Conservation (phyloP, 2,888 invertebrate species). For the Furcula furcula region DNA sequence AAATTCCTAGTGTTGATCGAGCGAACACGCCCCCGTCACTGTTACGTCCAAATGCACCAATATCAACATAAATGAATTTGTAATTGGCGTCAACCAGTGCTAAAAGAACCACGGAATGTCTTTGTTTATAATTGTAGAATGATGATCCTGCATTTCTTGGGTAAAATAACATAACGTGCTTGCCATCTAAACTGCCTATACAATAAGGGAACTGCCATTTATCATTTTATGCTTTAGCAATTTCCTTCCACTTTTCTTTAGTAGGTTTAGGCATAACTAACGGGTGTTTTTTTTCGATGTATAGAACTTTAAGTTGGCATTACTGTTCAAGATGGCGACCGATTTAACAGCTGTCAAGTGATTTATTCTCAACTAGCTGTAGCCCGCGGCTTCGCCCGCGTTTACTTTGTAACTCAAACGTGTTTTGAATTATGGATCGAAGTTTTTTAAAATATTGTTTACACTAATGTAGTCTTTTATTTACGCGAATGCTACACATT, state of each 20-base stretch:
- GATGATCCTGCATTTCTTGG: constrained; percentile 21
- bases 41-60: constrained; percentile 23
- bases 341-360: too few species aligned
- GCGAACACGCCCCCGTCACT: constrained; percentile 28
- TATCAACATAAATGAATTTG: constrained; percentile 24
- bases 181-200: constrained; percentile 15
- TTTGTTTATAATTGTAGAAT: constrained; percentile 24
- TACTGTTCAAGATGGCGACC: too few species aligned
- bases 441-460: too few species aligned
- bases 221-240: constrained; percentile 12
- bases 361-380: too few species aligned
- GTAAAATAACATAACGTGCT: constrained; percentile 9
- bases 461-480: too few species aligned
- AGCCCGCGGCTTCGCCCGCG: too few species aligned
- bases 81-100: constrained; percentile 25
- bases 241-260: constrained; percentile 14
- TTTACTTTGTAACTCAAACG: too few species aligned
- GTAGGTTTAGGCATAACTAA: constrained; percentile 26
- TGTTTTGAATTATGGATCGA: too few species aligned
- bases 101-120: constrained; percentile 21
- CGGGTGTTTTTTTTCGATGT: too few species aligned
- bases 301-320: too few species aligned
- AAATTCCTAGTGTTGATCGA: not conserved
- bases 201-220: constrained; percentile 19
- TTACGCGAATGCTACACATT: too few species aligned